These are phyloP conservation scores for Eurosta solidaginis DNA, from an alignment of 1,140 invertebrate genomes.

Conservation along the genomic window DNA sequence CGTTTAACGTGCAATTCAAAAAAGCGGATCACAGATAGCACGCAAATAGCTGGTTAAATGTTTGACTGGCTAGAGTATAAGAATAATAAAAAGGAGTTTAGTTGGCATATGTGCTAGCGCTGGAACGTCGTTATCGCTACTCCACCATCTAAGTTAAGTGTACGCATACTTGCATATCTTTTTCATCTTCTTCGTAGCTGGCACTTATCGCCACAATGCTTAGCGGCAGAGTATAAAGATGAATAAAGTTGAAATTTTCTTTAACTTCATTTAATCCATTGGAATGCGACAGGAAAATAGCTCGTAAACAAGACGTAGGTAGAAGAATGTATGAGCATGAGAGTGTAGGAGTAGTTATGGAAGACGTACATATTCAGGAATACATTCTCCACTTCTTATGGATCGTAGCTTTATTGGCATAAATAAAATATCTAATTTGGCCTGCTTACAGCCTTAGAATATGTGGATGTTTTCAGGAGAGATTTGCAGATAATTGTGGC, in stretches of 20 bases:
- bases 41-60: background rate
- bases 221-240: background rate
- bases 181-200: background rate
- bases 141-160: background rate
- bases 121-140: background rate
- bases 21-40: background rate
- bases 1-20: background rate
- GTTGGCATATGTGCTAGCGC: background rate
- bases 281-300: background rate
- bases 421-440: too few relatives aligned
- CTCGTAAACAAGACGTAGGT: background rate
- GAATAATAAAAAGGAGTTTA: background rate
- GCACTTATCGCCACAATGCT: background rate
- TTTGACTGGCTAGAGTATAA: too few relatives aligned
- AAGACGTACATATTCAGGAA: too few relatives aligned
- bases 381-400: too few relatives aligned
- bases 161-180: background rate
- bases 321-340: background rate
- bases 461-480: too few relatives aligned
- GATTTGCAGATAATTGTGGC: too few relatives aligned
- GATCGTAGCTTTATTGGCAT: too few relatives aligned
- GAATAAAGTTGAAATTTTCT: background rate
- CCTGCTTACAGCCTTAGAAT: too few relatives aligned
- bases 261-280: constrained; percentile 21
- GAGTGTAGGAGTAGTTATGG: background rate